These are phyloP conservation scores for Ectobius pallidus DNA, from an alignment of 2,888 invertebrate species.

Conservation along the genomic window DNA sequence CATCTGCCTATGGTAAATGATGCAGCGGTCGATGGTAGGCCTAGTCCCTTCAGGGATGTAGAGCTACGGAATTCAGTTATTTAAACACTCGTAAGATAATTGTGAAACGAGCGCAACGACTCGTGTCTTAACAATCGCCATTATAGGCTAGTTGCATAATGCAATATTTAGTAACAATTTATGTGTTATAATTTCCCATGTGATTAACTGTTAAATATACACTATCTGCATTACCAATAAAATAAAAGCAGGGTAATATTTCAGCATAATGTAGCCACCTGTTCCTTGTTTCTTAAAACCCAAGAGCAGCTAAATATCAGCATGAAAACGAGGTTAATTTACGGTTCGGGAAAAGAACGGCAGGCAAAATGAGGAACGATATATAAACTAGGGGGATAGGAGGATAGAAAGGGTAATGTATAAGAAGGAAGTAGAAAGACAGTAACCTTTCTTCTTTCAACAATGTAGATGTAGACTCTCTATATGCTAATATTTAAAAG, in stretches of 20 bases:
- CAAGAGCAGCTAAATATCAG: not conserved
- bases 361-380: not conserved
- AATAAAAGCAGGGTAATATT: not conserved
- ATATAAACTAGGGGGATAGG: not conserved
- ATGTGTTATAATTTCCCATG: no score
- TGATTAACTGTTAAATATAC: no score
- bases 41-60: no score
- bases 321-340: not conserved
- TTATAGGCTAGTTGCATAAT: no score
- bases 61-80: no score
- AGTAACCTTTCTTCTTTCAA: not conserved
- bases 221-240: no score
- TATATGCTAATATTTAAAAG: constrained; percentile 36
- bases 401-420: not conserved
- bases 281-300: not conserved
- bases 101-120: no score
- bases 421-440: not conserved
- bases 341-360: not conserved
- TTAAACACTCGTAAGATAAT: no score
- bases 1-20: no score
- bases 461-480: not conserved
- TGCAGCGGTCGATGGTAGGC: no score
- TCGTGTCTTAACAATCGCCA: no score
- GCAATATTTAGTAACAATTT: no score
- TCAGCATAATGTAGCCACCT: not conserved